Evolutionary conservation across 2,888 invertebrate species (phyloP), one percentile per base, ranked within the genome.

Genomic region (Ectropis crepuscularia): DNA sequence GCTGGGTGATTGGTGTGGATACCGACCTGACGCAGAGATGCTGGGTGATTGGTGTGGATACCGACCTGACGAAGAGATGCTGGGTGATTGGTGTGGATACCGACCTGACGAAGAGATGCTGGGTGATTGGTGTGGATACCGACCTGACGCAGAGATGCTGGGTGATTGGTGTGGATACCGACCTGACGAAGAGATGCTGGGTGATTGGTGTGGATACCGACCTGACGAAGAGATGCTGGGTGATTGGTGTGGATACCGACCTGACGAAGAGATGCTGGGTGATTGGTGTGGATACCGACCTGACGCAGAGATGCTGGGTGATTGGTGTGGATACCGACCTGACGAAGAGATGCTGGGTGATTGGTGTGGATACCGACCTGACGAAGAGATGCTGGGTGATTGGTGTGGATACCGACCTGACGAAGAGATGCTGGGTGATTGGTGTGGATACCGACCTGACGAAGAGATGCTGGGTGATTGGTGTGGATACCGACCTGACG

Each of bases 391-490:
- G 96, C 57, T 96, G 95, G 0, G 96, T 96, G n/a, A n/a, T n/a
- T n/a, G n/a, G n/a, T n/a, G n/a, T n/a, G 9, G 0, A 10, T 16
- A 51, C 28, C 8, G 6, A 95, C 94, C 95, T 88, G 49, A 95
- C 94, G 76, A 95, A 95, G 42, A 96, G 90, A 86, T 97, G 96
- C 57, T 96, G 95, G 0, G 96, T 96, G n/a, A n/a, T n/a, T n/a
- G n/a, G n/a, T n/a, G n/a, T n/a, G 9, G 0, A 10, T 16, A 51
- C 28, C 8, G 6, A 95, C 94, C 95, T 88, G 49, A 95, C 94
- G 76, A 95, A 95, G 42, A 96, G 90, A 86, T 97, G 96, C 57
- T 96, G 95, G 0, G 96, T 96, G n/a, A n/a, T n/a, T n/a, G n/a
- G n/a, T n/a, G n/a, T n/a, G 9, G 0, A 10, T 16, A 51, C 28